Evolutionary conservation across 1,140 invertebrate species (phyloP), one percentile per base, ranked within the genome.

Genomic region (Globodera rostochiensis): DNA sequence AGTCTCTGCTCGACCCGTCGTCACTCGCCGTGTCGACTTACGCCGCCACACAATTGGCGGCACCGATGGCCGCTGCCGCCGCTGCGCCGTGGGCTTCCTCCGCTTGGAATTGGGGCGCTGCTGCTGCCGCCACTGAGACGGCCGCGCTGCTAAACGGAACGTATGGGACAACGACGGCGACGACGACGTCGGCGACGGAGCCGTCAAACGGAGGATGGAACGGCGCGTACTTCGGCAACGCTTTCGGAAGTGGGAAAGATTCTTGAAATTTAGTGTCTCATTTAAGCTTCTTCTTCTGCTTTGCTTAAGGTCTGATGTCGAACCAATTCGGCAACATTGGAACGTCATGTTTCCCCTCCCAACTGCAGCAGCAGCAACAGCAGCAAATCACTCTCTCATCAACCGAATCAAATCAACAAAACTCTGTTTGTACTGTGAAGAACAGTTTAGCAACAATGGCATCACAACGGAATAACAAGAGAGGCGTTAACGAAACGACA

Each of bases 11-110:
- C 13, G 64, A 78, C 6, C 25, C 77, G 5, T 78, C 77, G 25
- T 66, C 77, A 11, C 70, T 78, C 47, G 64, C 67, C 21, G 3
- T 78, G 9, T 78, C 77, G 13, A 69, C 77, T 7, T 78, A 78
- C 25, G 36, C 25, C 36, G 21, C 69, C 69, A 47, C 69, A 11
- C 76, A 77, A 67, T 64, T 77, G 64, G 76, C 76, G n/a, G 69
- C 8, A 11, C 69, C 69, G 25, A 71, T 71, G 69, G 69, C 69
- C 69, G 69, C 69, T 71, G 69, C 25, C 1, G 77, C 77, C 1
- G 77, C 64, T 8, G 49, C 77, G 50, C 50, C 77, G 1, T 36
- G 64, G 13, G 53, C 77, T 4, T 46, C 77, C 45, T 49, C 77
- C 6, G 8, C 60, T 64, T 70, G 77, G 76, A 46, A 21, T 19